Base-by-base conservation (phyloP, 2,888 invertebrate genomes). In the Coleophora flavipennella region DNA sequence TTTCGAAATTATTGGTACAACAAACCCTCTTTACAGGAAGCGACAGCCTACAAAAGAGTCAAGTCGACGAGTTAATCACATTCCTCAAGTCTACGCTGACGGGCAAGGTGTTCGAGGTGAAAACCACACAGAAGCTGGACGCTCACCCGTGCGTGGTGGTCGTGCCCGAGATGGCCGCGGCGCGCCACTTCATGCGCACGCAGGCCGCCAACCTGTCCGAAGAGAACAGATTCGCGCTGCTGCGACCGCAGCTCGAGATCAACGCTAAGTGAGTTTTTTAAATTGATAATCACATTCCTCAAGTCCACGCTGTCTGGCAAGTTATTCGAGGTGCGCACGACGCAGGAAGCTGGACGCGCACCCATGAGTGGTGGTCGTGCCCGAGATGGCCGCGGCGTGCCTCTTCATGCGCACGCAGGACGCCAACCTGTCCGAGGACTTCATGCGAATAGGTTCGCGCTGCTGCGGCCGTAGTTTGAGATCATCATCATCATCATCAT, bases 111-210 rank as follows among this genome's bases (percentile, higher is more conserved):
- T 88, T 90, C 33, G 90, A 91, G 42, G 92, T 97, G 0, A 92
- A 92, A 66, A 90, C 92, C 1, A 98, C 97, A 0, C 90, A 89
- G 28, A 90, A 94, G 40, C 83, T 98, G 32, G 95, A 95, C 54
- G 87, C 89, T 1, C 96, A 99, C 80, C 98, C 99, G 0, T 98
- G 97, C 67, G 94, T 97, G 1, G 89, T 99, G 2, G 96, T 96
- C 0, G 96, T 98, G 0, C 94, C 94, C 51, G 97, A 99, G 78
- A 97, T 98, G 96, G 97, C 95, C 0, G 94, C 96, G 1, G 97
- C 98, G 0, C 86, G 99, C 34, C 97, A 98, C 74, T 97, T 98
- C 62, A 90, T 98, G 39, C 89, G 94, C 39, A 96, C 96, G 0
- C 95, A 96, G 59, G 91, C 95, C 38, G 91, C 91, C 52, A 89